Conservation (phyloP, 2,888 invertebrate species). For the Sepiola atlantica region DNA sequence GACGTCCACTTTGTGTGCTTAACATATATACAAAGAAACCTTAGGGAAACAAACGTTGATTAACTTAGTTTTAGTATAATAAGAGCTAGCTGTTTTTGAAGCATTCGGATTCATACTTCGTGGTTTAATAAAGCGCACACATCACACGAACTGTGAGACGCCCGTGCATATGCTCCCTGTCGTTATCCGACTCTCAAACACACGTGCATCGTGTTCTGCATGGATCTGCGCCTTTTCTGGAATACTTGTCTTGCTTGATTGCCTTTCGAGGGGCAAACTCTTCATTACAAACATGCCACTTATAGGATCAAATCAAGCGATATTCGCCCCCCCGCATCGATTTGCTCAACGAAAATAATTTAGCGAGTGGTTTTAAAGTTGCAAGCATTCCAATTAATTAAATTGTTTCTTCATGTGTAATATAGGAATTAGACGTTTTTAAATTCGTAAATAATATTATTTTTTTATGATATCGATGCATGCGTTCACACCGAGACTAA, state of each 20-base stretch:
- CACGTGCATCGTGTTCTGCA: not conserved
- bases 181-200: not conserved
- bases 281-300: not conserved
- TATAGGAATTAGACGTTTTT: not conserved
- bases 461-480: not conserved
- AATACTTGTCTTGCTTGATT: not conserved
- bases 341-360: not conserved
- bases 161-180: no score
- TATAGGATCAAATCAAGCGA: not conserved
- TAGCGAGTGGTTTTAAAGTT: not conserved
- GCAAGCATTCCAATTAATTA: not conserved
- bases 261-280: not conserved
- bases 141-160: not conserved
- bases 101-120: not conserved
- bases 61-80: no score
- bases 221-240: not conserved
- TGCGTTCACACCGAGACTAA: not conserved
- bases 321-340: not conserved
- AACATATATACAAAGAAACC: no score
- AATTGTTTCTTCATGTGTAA: constrained; percentile 21
- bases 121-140: not conserved
- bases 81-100: no score
- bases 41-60: no score
- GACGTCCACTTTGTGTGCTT: no score
- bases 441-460: not conserved